These are phyloP conservation scores for Nomada fucata DNA, from an alignment of 2,888 invertebrate genomes.

Conservation along the genomic window DNA sequence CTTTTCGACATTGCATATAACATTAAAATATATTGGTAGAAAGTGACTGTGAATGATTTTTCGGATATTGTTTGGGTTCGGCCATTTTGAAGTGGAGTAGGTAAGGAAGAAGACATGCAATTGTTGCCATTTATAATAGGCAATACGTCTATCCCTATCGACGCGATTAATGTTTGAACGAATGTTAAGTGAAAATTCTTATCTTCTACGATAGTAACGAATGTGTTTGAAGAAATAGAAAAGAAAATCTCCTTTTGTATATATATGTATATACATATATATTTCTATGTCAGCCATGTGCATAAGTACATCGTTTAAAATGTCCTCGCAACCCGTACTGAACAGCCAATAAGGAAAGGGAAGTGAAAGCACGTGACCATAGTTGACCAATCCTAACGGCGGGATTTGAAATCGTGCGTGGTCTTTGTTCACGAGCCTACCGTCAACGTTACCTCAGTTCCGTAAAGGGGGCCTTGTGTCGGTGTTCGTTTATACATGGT, in stretches of 20 bases:
- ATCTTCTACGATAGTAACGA: not conserved
- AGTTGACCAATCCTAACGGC: constrained; percentile 84
- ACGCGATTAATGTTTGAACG: not conserved
- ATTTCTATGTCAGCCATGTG: constrained; percentile 73
- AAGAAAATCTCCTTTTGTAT: constrained; percentile 31
- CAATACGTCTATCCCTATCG: not conserved
- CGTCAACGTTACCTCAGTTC: constrained; percentile 83
- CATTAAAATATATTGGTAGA: constrained; percentile 23
- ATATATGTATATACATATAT: not conserved
- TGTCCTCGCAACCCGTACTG: constrained; percentile 70
- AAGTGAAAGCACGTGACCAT: constrained; percentile 85
- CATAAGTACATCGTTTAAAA: constrained; percentile 74
- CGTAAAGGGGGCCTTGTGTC: constrained; percentile 83
- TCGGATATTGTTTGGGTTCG: constrained; percentile 67
- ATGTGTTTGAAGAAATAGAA: not conserved
- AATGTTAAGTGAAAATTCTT: not conserved
- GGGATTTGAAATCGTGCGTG: constrained; percentile 85
- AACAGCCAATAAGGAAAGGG: constrained; percentile 84
- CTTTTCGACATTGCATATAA: not conserved
- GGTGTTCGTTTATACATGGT: constrained; percentile 82
- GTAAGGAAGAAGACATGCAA: constrained; percentile 50
- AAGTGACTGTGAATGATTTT: constrained; percentile 15
- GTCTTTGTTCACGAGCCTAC: constrained; percentile 83
- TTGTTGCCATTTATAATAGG: constrained; percentile 25
- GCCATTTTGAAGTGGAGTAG: constrained; percentile 78